These are phyloP conservation scores for Amphiura filiformis DNA, from an alignment of 35 echinoderm and acorn worm species.

Conservation along the genomic window DNA sequence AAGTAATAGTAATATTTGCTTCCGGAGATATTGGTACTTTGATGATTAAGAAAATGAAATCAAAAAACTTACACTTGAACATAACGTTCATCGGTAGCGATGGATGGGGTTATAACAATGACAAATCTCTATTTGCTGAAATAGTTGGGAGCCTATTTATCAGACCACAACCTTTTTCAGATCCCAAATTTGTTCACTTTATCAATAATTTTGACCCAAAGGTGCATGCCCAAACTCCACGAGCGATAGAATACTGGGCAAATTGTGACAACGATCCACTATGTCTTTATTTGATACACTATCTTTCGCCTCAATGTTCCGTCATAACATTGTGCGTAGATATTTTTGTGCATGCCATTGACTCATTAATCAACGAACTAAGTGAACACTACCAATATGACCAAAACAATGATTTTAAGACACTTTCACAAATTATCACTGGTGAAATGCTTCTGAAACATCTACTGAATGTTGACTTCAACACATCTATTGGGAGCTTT, in stretches of 20 bases:
- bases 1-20: constrained; percentile 17
- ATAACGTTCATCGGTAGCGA: constrained; percentile 34
- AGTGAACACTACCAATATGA: too few relatives aligned
- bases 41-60: background rate
- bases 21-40: background rate
- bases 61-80: background rate
- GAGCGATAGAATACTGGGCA: background rate
- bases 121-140: background rate
- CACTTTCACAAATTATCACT: background rate
- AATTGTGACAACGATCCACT: background rate
- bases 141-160: background rate
- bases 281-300: background rate
- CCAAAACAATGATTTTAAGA: background rate
- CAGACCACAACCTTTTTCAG: background rate
- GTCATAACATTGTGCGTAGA: background rate
- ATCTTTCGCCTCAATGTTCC: background rate
- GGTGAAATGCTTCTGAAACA: background rate
- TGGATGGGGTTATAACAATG: background rate
- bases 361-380: background rate
- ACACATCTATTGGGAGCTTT: constrained; percentile 6
- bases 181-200: background rate
- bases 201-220: background rate
- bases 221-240: background rate
- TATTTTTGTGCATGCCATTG: background rate
- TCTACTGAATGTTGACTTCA: constrained; percentile 13